Conservation (phyloP, 2,113 vertebrate genomes). For the Oreocharis arfaki region DNA sequence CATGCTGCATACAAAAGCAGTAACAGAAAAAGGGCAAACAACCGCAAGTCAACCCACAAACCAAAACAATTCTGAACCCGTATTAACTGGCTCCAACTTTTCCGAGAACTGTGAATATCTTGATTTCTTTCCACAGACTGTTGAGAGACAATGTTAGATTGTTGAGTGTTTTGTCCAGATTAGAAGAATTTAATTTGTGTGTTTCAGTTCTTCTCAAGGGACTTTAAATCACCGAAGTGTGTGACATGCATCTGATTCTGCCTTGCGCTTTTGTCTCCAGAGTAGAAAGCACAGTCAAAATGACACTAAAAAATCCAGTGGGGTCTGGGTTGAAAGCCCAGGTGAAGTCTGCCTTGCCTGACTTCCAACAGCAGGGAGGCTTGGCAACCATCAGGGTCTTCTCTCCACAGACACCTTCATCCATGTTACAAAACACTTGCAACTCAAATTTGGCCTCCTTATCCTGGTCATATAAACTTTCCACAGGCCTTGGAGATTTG, state of each 20-base stretch:
- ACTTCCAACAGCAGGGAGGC: background rate
- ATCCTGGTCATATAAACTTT: background rate
- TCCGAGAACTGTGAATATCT: background rate
- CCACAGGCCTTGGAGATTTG: background rate
- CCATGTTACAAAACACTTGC: background rate
- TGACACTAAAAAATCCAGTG: background rate
- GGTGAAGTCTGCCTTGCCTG: background rate
- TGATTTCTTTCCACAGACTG: background rate
- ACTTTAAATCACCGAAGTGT: background rate
- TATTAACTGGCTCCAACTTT: background rate
- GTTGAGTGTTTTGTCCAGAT: background rate
- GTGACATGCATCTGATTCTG: background rate
- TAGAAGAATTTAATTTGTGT: background rate
- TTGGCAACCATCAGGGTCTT: background rate
- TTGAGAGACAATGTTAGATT: background rate
- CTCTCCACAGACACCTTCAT: background rate
- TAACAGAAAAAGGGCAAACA: background rate
- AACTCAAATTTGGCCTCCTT: background rate
- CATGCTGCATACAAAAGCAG: accelerated
- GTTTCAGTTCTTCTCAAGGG: background rate
- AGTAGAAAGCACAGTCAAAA: background rate
- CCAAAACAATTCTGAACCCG: background rate
- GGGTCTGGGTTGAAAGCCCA: background rate
- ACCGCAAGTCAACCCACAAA: background rate
- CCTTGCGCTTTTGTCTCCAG: background rate